Evolutionary conservation across 2,888 invertebrate genomes (phyloP).

Genomic region (Netelia virgata): DNA sequence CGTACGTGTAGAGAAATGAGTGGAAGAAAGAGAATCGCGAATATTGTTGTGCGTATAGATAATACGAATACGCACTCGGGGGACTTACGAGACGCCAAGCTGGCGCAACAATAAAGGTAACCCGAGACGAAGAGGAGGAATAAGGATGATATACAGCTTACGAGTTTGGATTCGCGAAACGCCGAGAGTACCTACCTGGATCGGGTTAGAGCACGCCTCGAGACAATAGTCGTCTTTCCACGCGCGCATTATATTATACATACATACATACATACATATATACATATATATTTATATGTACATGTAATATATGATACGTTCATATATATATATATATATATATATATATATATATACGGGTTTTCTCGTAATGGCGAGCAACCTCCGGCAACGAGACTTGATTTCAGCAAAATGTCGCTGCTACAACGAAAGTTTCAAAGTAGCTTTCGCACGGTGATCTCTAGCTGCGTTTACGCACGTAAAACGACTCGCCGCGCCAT

Average conservation of each 20-base stretch:
- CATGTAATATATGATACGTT: background rate
- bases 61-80: slow-evolving; percentile 42
- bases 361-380: slow-evolving; percentile 52
- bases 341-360: background rate
- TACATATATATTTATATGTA: background rate
- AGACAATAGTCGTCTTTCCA: slow-evolving; percentile 55
- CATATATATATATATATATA: too few species aligned
- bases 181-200: slow-evolving; percentile 13
- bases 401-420: slow-evolving; percentile 16
- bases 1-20: background rate
- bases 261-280: background rate
- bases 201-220: slow-evolving; percentile 34
- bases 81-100: slow-evolving; percentile 44
- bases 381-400: slow-evolving; percentile 44
- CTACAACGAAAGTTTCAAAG: background rate
- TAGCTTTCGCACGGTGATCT: background rate
- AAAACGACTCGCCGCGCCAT: too few species aligned
- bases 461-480: background rate
- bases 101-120: slow-evolving; percentile 63
- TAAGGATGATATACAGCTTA: slow-evolving; percentile 60
- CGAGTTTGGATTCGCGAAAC: slow-evolving; percentile 46
- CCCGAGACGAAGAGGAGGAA: slow-evolving; percentile 59
- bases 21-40: slow-evolving; percentile 6
- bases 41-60: slow-evolving; percentile 54
- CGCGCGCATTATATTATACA: background rate